Conservation (phyloP, 2,113 vertebrate genomes). For the Passer domesticus region DNA sequence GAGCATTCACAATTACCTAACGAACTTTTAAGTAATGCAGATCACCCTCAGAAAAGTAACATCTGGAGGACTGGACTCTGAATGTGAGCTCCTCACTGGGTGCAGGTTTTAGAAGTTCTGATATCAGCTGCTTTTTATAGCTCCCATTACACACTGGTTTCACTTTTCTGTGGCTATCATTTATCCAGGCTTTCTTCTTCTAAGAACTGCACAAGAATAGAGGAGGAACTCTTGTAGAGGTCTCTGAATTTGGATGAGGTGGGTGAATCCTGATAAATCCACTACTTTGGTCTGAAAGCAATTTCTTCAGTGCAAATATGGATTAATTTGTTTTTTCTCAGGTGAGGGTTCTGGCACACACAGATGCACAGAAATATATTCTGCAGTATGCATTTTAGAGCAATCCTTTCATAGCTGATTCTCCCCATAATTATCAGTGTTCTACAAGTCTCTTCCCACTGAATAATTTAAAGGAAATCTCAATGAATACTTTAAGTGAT, state of each 20-base stretch:
- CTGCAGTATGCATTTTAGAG: neutral
- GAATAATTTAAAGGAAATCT: constrained; percentile 1
- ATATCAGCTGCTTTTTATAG: neutral
- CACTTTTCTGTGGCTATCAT: neutral
- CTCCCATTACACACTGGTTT: neutral
- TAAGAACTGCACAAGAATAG: neutral
- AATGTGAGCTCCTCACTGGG: neutral
- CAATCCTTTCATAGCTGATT: neutral
- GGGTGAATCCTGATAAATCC: neutral
- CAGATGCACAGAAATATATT: neutral
- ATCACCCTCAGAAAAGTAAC: neutral
- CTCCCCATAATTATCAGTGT: neutral
- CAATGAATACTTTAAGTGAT: neutral
- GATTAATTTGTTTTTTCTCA: neutral
- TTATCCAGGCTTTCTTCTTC: neutral
- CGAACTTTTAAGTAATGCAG: neutral
- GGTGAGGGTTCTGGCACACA: neutral
- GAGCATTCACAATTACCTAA: neutral
- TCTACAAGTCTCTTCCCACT: neutral
- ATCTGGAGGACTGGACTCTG: neutral
- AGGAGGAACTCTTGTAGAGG: neutral
- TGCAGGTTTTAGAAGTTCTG: neutral
- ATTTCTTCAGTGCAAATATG: neutral
- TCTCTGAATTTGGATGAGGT: neutral
- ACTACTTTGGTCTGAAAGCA: neutral